These are phyloP conservation scores for Pseudomyrmex flavicornis DNA, from an alignment of 1,140 invertebrate species.

Conservation along the genomic window DNA sequence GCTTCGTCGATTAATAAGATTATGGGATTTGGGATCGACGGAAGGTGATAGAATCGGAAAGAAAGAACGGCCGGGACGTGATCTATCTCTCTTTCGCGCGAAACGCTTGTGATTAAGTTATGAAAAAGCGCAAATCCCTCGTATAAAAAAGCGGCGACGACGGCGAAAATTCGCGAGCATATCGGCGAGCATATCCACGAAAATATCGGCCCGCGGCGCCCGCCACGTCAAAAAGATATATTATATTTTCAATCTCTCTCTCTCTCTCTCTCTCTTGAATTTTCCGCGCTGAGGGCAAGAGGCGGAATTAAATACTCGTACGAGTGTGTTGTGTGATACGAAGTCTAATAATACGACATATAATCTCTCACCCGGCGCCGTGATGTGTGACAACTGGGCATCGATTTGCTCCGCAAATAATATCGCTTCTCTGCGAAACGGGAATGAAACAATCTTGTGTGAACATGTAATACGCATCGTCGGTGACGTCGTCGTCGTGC, in stretches of 20 bases:
- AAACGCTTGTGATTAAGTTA: neutral
- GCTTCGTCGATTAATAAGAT: neutral
- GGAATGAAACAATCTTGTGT: neutral
- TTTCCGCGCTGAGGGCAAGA: neutral
- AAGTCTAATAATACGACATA: neutral
- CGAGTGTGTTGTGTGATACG: neutral
- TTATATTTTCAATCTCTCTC: neutral
- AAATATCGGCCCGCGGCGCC: neutral
- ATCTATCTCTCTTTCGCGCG: neutral
- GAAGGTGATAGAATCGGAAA: neutral
- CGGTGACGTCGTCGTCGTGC: neutral
- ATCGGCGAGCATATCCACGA: neutral
- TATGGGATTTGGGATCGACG: neutral
- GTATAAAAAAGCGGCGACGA: neutral
- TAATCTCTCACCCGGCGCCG: neutral
- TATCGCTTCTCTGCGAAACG: too few relatives aligned
- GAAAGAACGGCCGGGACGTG: neutral
- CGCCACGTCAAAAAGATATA: neutral
- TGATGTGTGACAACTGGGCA: too few relatives aligned
- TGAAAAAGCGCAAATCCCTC: neutral
- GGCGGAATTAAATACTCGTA: slow-evolving; percentile 11
- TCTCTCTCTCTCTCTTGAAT: neutral
- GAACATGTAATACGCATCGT: neutral
- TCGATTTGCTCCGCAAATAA: too few relatives aligned
- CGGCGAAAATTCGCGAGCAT: neutral